Percentiles rank a stretch among this genome's conserved stretches.
phyloP scores from a whole-genome alignment of 2,888 invertebrate species.

The Drosophila cracens region DNA sequence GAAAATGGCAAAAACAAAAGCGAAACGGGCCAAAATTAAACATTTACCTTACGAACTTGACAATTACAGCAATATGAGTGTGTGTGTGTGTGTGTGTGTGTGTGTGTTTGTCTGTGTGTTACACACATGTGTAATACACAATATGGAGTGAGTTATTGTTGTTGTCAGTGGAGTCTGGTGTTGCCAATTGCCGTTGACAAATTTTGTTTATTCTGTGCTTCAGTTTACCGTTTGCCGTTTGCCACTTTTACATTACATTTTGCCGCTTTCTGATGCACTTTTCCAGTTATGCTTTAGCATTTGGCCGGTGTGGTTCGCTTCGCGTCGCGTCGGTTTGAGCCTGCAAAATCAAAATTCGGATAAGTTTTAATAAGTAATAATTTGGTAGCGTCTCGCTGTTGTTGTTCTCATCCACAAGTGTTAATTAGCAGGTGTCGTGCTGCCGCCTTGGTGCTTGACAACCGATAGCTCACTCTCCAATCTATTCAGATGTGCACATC shows the following conservation, averaged over 20 bases:
- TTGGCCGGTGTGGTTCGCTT: conserved; percentile 41
- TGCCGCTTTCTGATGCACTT: conserved; percentile 39
- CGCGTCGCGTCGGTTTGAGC: conserved; percentile 37
- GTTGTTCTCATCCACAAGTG: conserved; percentile 15
- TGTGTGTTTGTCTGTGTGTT: neutral
- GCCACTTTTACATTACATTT: conserved; percentile 14
- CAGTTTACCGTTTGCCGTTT: conserved; percentile 9
- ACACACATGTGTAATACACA: neutral
- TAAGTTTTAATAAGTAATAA: neutral
- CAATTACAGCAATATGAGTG: conserved; percentile 6
- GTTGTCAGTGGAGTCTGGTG: conserved; percentile 6
- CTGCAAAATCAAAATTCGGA: conserved; percentile 5
- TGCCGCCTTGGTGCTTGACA: neutral
- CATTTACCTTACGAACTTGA: neutral
- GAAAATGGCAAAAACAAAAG: neutral
- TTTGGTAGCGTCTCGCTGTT: neutral
- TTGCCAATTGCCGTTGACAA: conserved; percentile 22
- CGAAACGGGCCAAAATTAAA: conserved; percentile 20
- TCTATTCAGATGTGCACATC: neutral
- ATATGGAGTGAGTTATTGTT: neutral
- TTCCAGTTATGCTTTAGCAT: conserved; percentile 48
- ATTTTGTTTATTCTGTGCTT: conserved; percentile 5
- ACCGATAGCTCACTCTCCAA: neutral
- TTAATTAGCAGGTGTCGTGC: conserved; percentile 38
- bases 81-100: neutral